Percentiles rank a stretch among this genome's conserved stretches.
Evolutionary conservation across 1,140 invertebrate genomes (phyloP).

Genomic region (Phymastichus coffea): DNA sequence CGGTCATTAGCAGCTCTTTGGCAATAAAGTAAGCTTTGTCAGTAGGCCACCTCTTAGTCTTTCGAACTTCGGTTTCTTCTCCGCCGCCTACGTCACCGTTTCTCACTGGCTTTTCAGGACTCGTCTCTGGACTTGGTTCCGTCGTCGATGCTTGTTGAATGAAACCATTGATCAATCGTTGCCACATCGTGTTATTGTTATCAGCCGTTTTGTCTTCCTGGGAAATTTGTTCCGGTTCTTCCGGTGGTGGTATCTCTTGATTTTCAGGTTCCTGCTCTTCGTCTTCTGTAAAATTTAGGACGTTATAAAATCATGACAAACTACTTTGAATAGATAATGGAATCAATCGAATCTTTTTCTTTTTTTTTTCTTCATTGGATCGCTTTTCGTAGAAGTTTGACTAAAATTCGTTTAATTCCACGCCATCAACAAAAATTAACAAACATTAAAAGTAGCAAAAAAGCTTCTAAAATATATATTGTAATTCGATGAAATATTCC

Average conservation of each 20-base stretch:
- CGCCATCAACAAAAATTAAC: not conserved
- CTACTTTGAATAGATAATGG: not conserved
- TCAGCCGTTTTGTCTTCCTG: constrained; percentile 32
- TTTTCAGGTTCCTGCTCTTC: constrained; percentile 1
- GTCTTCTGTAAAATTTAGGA: constrained; percentile 20
- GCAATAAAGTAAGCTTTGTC: constrained; percentile 90
- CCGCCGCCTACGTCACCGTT: constrained; percentile 36
- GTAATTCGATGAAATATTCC: no score
- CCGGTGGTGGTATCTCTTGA: no score
- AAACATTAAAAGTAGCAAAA: not conserved
- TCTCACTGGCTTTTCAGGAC: constrained; percentile 42
- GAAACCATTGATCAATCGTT: constrained; percentile 1
- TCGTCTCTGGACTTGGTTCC: constrained; percentile 43
- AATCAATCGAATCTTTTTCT: no score
- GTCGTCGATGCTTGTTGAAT: constrained; percentile 20
- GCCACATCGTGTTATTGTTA: constrained; percentile 50
- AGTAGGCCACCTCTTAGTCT: constrained; percentile 63
- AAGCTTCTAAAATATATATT: constrained; percentile 6
- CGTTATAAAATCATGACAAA: constrained; percentile 8
- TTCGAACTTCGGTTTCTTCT: constrained; percentile 44
- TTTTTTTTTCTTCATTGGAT: no score
- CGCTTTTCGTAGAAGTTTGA: no score
- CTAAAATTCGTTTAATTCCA: constrained; percentile 1
- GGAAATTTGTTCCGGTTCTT: no score
- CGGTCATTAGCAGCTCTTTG: constrained; percentile 94